Base-by-base conservation (phyloP, 2,888 invertebrate genomes). In the Aproaerema taeniolella region DNA sequence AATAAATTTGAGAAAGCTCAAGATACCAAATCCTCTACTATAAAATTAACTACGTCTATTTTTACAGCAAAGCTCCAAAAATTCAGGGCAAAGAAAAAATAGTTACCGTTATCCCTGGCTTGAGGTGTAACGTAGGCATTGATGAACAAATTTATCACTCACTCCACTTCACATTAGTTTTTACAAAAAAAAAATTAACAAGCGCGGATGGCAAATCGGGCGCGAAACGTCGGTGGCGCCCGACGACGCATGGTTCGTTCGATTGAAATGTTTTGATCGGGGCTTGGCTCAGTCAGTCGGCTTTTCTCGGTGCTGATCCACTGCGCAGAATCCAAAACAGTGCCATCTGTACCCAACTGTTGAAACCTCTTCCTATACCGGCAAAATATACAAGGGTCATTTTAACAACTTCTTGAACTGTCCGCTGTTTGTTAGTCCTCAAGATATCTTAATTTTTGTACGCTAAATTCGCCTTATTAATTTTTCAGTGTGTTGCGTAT, bases 41-140 rank as follows among this genome's bases (percentile, higher is more conserved):
- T n/a, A 26, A n/a, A 26, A n/a, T 9, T 20, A 5, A 9, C 12
- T 30, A 12, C 17, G 38, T 56, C 67, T 72, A 73, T 66, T 66
- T 66, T 58, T 65, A 67, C 45, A 47, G 51, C 61, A 56, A 61
- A 61, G 65, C 59, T 51, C 50, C 60, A 64, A 9, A 55, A 74
- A 67, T 66, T 61, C 55, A 50, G 20, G 41, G 35, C 45, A 47
- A 48, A 44, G 41, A 53, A 56, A 58, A 52, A 50, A 55, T 55
- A 51, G 50, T 73, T 70, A 87, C 87, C 80, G 87, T 85, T 47
- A 87, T 69, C 68, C 86, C 85, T 47, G 86, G 81, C 58, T 86
- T 86, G 50, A 87, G 70, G 47, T 87, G 81, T 77, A 87, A 52
- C 45, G 86, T 75, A 59, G 87, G 87, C 87, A 87, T 87, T 61